phyloP scores from a whole-genome alignment of 37 sponge, comb jelly and placozoan genomes.

The Cladorhizidae sp. region DNA sequence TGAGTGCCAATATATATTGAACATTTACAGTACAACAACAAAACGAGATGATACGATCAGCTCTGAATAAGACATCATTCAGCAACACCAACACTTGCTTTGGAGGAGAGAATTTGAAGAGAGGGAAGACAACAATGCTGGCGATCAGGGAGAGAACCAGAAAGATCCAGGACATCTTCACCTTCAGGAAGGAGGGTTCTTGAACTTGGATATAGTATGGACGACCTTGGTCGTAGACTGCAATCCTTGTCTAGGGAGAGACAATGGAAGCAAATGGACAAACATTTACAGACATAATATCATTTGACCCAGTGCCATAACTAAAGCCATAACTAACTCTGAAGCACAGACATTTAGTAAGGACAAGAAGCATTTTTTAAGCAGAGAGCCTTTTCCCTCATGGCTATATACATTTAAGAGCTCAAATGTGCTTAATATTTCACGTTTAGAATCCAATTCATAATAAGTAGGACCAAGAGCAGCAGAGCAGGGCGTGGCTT shows the following conservation, averaged over 20 bases:
- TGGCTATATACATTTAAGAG: too few species aligned
- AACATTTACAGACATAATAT: not conserved
- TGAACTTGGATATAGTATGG: slow-evolving; percentile 49
- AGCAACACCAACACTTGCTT: slow-evolving; percentile 41
- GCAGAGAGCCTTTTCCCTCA: too few species aligned
- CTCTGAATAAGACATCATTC: not conserved
- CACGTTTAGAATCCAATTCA: too few species aligned
- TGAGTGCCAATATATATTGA: too few species aligned
- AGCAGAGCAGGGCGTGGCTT: too few species aligned
- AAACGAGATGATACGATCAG: not conserved
- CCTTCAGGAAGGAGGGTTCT: slow-evolving; percentile 31
- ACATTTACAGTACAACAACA: too few species aligned
- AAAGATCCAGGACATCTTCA: slow-evolving; percentile 90
- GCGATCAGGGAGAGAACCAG: slow-evolving; percentile 70
- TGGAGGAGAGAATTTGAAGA: slow-evolving; percentile 82
- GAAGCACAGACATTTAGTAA: too few species aligned
- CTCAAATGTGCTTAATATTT: too few species aligned
- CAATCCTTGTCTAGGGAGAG: slow-evolving; percentile 54
- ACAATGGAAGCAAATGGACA: not conserved
- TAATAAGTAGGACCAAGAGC: too few species aligned
- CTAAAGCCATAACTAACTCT: too few species aligned
- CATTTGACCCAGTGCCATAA: too few species aligned
- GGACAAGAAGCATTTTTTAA: too few species aligned
- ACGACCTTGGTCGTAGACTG: slow-evolving; percentile 21
- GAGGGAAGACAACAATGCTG: slow-evolving; percentile 66